Base-by-base conservation (phyloP, 2,113 vertebrate genomes). In the Azemiops feae region DNA sequence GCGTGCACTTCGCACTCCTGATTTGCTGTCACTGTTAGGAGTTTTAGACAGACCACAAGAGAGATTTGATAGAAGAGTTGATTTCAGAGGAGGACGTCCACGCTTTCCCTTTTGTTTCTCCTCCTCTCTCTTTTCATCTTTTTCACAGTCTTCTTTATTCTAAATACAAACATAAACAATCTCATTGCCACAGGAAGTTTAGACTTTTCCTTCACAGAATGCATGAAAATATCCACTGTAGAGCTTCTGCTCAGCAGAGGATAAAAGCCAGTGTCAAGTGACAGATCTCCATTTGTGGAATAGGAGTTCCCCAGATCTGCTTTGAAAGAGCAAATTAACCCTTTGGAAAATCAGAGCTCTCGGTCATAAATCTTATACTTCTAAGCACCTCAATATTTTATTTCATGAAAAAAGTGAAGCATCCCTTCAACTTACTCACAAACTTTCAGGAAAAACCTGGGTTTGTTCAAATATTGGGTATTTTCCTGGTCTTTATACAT, bases 71-170 rank as follows among this genome's bases (percentile, higher is more conserved):
- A 97, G 97, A 53, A 99, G 98, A 0, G 98, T 96, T n/a, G 98
- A 98, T 94, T 99, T 98, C 95, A 98, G 97, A 93, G 98, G 98
- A 85, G 99, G 99, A 50, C 99, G 98, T 10, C 99, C 99, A 27
- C 99, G 98, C 94, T 98, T 99, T 18, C 97, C 97, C 96, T 98
- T 97, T 64, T 98, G 98, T 58, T 98, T 98, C 34, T 98, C 98
- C 11, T 98, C 98, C 0, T 99, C 98, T 89, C 98, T 98, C 93
- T 98, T 98, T 94, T 98, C 98, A 0, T 98, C 98, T 93, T 98
- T 98, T 93, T 98, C 98, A 92, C 94, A 92, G 1, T 98, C 98
- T n/a, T 99, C 99, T 98, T 99, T 99, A 97, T 97, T 99, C 98
- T 99, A 96, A n/a, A 85, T 25, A 92, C 25, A 94, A 18, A 25